A percentile compares a stretch with the other conserved stretches of the same genome.
Evolutionary conservation across 2,888 invertebrate species (phyloP).

Genomic region (Sinotaia quadrata): DNA sequence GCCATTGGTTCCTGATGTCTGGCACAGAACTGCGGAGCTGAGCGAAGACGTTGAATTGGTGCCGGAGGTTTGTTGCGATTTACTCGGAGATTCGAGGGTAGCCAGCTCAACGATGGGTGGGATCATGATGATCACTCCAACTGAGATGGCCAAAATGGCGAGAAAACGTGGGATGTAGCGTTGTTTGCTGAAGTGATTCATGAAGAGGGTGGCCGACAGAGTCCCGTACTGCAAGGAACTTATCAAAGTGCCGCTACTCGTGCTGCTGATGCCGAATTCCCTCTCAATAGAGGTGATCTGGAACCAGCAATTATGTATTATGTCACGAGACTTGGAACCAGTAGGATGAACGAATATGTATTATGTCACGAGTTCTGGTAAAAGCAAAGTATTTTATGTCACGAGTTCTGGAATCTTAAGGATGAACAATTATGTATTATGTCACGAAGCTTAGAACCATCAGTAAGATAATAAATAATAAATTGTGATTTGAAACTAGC

Average conservation of each 20-base stretch:
- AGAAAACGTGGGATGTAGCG: not conserved
- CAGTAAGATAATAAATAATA: no score
- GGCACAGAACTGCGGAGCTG: not conserved
- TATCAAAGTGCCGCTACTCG: not conserved
- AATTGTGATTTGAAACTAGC: no score
- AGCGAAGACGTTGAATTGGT: not conserved
- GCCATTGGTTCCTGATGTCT: no score
- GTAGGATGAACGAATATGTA: no score
- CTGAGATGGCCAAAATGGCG: not conserved
- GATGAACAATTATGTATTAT: no score
- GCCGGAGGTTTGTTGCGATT: not conserved
- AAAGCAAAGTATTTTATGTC: no score
- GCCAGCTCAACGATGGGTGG: not conserved
- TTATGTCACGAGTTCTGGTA: no score
- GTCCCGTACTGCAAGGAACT: not conserved
- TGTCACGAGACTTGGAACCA: no score
- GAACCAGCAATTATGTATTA: no score
- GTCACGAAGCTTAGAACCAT: no score
- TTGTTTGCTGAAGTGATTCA: conserved; percentile 1
- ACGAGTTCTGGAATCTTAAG: no score
- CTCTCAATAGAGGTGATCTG: not conserved
- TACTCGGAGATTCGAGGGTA: no score
- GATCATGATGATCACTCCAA: not conserved
- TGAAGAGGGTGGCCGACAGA: not conserved
- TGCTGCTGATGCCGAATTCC: conserved; percentile 5